These are phyloP conservation scores for Ginglymostoma cirratum DNA, from an alignment of 2,113 vertebrate species.

Conservation along the genomic window DNA sequence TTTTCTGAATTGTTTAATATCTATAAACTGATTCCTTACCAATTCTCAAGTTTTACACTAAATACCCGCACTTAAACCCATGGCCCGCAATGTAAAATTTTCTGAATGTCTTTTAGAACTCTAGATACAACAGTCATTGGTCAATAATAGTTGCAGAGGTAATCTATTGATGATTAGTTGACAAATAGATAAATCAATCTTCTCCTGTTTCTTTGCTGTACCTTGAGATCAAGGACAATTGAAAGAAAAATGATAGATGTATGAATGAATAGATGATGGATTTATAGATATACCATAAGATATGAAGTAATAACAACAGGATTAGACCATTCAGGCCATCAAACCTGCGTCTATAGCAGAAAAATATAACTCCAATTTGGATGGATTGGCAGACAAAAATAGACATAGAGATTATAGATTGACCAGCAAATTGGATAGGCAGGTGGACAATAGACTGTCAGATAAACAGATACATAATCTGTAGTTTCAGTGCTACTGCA, in stretches of 20 bases:
- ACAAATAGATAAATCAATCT: no score
- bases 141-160: not conserved
- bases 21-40: no score
- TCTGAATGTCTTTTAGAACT: not conserved
- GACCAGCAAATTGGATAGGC: not conserved
- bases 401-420: not conserved
- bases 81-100: no score
- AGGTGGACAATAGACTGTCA: not conserved
- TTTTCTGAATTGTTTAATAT: no score
- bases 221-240: no score
- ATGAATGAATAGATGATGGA: not conserved
- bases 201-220: no score
- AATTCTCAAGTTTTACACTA: no score
- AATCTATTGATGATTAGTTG: no score
- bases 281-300: not conserved
- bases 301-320: no score
- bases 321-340: no score
- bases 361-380: not conserved
- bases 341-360: not conserved
- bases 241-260: not conserved
- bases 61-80: no score
- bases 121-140: not conserved
- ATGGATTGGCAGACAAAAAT: not conserved
- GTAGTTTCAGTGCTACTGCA: not conserved
- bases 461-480: not conserved